A percentile compares a stretch with the other conserved stretches of the same genome.
Evolutionary conservation across 2,888 invertebrate genomes (phyloP).

Genomic region (Arrhopalites spinosus): DNA sequence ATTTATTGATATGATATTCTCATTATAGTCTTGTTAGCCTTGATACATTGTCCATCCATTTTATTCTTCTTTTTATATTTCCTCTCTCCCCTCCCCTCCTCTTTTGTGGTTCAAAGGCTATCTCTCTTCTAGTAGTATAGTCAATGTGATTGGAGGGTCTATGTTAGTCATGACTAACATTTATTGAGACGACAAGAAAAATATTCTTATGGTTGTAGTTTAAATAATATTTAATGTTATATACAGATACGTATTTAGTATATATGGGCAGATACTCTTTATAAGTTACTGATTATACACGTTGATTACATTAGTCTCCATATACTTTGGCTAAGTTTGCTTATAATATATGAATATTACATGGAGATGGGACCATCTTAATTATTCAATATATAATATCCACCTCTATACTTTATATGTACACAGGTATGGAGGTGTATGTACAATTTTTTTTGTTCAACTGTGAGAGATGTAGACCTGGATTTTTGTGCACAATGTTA

Average conservation of each 20-base stretch:
- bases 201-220: neutral
- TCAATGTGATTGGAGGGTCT: no score
- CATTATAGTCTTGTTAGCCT: slow-evolving; percentile 50
- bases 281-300: no score
- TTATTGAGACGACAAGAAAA: no score
- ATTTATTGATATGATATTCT: slow-evolving; percentile 51
- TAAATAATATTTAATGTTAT: no score
- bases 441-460: neutral
- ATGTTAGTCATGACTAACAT: no score
- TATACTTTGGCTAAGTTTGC: neutral
- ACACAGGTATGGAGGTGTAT: neutral
- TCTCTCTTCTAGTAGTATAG: no score
- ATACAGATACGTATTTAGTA: neutral
- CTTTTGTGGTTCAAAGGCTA: no score
- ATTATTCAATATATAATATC: no score
- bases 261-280: neutral
- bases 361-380: no score
- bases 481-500: slow-evolving; percentile 11
- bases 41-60: slow-evolving; percentile 42
- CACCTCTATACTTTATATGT: neutral
- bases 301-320: neutral
- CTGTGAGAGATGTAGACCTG: neutral
- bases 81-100: neutral
- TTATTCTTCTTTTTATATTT: neutral
- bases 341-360: neutral